Conservation (phyloP, 92 coral and sea anemone species). For the Palythoa grandiflora region DNA sequence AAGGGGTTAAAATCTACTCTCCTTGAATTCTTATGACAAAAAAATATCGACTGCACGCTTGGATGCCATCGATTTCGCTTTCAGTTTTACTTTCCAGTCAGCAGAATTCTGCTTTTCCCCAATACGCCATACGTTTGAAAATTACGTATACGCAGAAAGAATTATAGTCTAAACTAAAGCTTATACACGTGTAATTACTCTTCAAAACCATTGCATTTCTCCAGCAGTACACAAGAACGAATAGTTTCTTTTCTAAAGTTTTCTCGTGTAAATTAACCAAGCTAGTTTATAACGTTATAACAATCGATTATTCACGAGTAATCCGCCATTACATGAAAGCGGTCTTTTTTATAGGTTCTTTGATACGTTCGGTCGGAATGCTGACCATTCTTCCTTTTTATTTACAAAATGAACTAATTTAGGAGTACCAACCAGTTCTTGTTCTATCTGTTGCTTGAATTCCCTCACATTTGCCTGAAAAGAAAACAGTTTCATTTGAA, state of each 20-base stretch:
- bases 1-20: too few relatives aligned
- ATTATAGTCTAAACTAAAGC: too few relatives aligned
- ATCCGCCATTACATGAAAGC: not conserved
- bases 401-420: not conserved
- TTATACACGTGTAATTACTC: too few relatives aligned
- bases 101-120: not conserved
- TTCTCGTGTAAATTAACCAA: not conserved
- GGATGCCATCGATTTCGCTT: not conserved
- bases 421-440: conserved; percentile 78
- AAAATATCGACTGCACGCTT: not conserved
- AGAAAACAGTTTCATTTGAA: conserved; percentile 9
- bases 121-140: not conserved
- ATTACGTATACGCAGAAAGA: not conserved
- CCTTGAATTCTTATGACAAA: too few relatives aligned
- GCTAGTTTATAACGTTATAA: not conserved
- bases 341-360: not conserved
- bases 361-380: not conserved
- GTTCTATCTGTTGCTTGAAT: conserved; percentile 87
- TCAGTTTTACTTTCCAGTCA: conserved; percentile 12
- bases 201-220: too few relatives aligned
- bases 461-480: conserved; percentile 90
- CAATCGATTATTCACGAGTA: not conserved
- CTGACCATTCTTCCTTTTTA: too few relatives aligned
- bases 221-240: not conserved
- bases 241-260: not conserved